Base-by-base conservation (phyloP, 2,797 vertebrate genomes). In the Momotus momota region DNA sequence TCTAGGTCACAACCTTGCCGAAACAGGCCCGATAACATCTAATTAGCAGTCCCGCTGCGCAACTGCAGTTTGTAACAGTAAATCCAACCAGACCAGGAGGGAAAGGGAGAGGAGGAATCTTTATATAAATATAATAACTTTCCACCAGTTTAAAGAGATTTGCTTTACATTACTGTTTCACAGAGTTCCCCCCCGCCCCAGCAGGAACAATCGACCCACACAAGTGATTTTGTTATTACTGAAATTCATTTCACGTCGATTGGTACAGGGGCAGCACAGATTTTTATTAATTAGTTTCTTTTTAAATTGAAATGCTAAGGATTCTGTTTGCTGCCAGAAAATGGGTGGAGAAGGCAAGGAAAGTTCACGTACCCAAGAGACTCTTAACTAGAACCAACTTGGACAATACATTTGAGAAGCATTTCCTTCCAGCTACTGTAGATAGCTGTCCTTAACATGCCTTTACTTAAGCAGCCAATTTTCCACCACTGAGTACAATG, bases 341-440 rank as follows among this genome's bases (percentile, higher is more conserved):
- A 88, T 74, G 95, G 94, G 94, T 96, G 95, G 94, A 89, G 94
- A 71, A 91, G 94, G 89, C 57, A 92, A 95, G 86, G 40, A 94
- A 95, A 94, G 92, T 95, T 97, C 95, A 97, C 22, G 6, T 81
- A 89, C 93, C 93, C 94, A 71, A 62, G 95, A 81, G 96, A 92
- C 82, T 64, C 87, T 49, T 82, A 93, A 93, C 81, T 49, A 87
- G 75, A 88, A 93, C 71, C 72, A 91, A 75, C 92, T 86, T 69
- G 94, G 95, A 96, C 96, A 96, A 97, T 94, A 60, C 79, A 31
- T 90, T 96, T 8, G 26, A 93, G 94, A 96, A 96, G 88, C 89
- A 94, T 94, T 97, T 96, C 96, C 96, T 96, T 96, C 95, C 93
- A 96, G 95, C 96, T 95, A 96, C 96, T 95, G 93, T 95, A 92